Evolutionary conservation across 1,140 invertebrate species (phyloP).

Genomic region (Zaprionus camerounensis): DNA sequence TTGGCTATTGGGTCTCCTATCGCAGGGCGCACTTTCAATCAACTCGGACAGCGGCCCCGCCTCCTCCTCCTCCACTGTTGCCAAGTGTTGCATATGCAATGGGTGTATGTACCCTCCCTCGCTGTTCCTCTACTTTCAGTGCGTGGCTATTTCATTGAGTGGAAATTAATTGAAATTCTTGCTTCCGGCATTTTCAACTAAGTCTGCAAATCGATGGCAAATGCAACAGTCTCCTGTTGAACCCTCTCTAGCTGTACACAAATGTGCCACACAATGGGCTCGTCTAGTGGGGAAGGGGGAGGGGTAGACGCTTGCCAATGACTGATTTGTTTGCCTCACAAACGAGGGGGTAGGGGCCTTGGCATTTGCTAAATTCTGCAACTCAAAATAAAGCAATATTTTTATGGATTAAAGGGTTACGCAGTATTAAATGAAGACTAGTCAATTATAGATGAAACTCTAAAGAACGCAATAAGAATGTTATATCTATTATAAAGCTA

Average conservation of each 20-base stretch:
- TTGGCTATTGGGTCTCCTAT: constrained; percentile 54
- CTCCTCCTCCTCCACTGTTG: constrained; percentile 43
- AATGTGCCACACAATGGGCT: not conserved
- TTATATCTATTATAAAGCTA: too few species aligned
- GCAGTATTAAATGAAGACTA: too few species aligned
- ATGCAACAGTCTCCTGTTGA: not conserved
- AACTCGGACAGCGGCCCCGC: constrained; percentile 5
- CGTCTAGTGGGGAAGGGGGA: not conserved
- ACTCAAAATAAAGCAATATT: too few species aligned
- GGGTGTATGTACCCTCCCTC: not conserved
- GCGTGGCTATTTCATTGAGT: constrained; percentile 36
- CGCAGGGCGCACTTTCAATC: constrained; percentile 62
- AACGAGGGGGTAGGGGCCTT: too few species aligned
- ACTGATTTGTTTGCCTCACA: not conserved
- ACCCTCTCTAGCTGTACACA: not conserved
- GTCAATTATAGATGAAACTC: too few species aligned
- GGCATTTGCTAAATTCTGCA: too few species aligned
- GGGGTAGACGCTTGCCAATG: not conserved
- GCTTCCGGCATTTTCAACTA: constrained; percentile 45
- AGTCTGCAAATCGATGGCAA: constrained; percentile 27
- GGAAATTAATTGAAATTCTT: constrained; percentile 68
- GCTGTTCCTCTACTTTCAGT: not conserved
- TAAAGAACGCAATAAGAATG: too few species aligned
- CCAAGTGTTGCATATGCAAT: constrained; percentile 40
- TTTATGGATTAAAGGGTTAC: too few species aligned